Conservation (phyloP, 2,797 vertebrate species). For the Odontamblyopus rebecca region DNA sequence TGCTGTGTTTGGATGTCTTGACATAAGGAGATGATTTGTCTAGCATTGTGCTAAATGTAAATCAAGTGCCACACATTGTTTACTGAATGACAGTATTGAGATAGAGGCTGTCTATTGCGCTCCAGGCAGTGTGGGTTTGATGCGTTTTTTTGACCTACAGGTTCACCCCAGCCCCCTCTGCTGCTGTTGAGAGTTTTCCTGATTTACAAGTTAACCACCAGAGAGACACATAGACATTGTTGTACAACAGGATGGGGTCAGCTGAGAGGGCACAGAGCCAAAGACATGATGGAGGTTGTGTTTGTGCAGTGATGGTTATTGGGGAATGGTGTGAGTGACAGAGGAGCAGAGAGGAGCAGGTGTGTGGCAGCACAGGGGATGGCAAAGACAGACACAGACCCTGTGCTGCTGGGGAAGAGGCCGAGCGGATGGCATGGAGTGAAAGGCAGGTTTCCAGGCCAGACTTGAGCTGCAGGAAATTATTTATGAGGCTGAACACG, state of each 20-base stretch:
- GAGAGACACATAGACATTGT: conserved; percentile 53
- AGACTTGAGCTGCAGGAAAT: conserved; percentile 78
- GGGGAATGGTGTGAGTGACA: conserved; percentile 54
- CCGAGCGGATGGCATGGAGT: conserved; percentile 65
- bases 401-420: conserved; percentile 59
- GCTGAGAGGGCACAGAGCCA: conserved; percentile 42
- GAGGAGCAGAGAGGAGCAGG: conserved; percentile 44
- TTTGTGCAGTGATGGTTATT: conserved; percentile 37
- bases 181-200: conserved; percentile 59
- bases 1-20: conserved; percentile 16
- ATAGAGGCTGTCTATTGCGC: conserved; percentile 55
- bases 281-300: conserved; percentile 43
- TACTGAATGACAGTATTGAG: conserved; percentile 57
- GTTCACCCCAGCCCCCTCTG: conserved; percentile 54
- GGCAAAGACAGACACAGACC: conserved; percentile 48
- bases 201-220: conserved; percentile 63
- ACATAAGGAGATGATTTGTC: conserved; percentile 26
- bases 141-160: conserved; percentile 53
- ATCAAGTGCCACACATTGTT: conserved; percentile 58
- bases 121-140: conserved; percentile 63
- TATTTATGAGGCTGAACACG: conserved; percentile 77
- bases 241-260: conserved; percentile 45
- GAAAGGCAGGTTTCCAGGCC: conserved; percentile 79
- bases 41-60: conserved; percentile 51
- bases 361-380: conserved; percentile 47